phyloP scores from a whole-genome alignment of 2,888 invertebrate genomes.

The Archips crataeganus region DNA sequence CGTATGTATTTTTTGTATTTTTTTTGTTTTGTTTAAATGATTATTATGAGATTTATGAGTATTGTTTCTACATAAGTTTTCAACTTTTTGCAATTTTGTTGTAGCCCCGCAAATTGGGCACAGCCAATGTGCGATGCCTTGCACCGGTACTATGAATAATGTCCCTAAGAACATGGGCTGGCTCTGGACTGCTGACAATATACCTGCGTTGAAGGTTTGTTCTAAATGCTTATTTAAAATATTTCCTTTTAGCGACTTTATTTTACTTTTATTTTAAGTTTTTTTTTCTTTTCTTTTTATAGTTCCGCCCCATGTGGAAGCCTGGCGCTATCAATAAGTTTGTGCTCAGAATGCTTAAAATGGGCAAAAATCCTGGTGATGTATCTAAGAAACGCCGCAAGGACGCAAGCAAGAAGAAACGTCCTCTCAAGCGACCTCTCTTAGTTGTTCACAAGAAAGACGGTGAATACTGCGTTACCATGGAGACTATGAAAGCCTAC shows the following conservation, averaged over 20 bases:
- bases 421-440: conserved; percentile 71
- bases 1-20: conserved; percentile 69
- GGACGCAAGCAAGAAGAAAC: conserved; percentile 59
- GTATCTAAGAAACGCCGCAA: conserved; percentile 69
- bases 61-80: too few relatives aligned
- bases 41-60: too few relatives aligned
- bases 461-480: conserved; percentile 75
- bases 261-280: conserved; percentile 41
- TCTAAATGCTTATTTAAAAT: background rate
- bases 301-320: conserved; percentile 78
- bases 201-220: conserved; percentile 75
- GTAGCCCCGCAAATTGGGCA: conserved; percentile 80
- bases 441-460: conserved; percentile 74
- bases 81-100: conserved; percentile 43
- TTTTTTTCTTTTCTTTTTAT: conserved; percentile 58
- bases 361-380: conserved; percentile 71
- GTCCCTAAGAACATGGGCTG: conserved; percentile 83
- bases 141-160: conserved; percentile 62
- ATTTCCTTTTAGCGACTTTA: background rate
- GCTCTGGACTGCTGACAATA: conserved; percentile 77
- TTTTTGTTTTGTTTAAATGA: conserved; percentile 36
- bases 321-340: conserved; percentile 79
- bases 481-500: conserved; percentile 78
- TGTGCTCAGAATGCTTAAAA: conserved; percentile 69
- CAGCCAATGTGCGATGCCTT: conserved; percentile 68